Percentiles rank a stretch among this genome's conserved stretches.
phyloP scores from a whole-genome alignment of 2,888 invertebrate genomes.

The Hydropsyche betteni region DNA sequence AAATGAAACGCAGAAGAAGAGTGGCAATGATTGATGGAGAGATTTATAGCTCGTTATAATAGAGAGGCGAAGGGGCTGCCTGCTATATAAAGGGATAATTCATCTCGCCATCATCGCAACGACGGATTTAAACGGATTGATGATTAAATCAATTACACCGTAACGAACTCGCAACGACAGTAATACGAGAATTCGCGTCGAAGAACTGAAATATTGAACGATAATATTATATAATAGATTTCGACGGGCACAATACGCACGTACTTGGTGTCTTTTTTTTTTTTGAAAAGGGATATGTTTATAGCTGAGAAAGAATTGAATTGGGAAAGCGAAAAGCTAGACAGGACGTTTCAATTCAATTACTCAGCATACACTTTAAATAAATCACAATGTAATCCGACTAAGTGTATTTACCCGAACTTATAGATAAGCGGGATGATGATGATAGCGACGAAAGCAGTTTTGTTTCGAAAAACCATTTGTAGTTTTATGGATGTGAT shows the following conservation, averaged over 20 bases:
- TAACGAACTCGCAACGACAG: neutral
- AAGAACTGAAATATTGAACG: neutral
- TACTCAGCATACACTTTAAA: slow-evolving; percentile 38
- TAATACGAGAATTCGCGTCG: neutral
- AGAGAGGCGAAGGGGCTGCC: slow-evolving; percentile 35
- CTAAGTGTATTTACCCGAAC: slow-evolving; percentile 34
- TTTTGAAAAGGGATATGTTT: slow-evolving; percentile 4
- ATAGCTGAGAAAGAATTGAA: slow-evolving; percentile 26
- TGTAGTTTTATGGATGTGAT: neutral
- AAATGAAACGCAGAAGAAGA: slow-evolving; percentile 41
- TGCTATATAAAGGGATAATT: slow-evolving; percentile 41
- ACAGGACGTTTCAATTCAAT: slow-evolving; percentile 39
- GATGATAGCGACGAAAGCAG: slow-evolving; percentile 15
- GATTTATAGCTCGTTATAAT: slow-evolving; percentile 47
- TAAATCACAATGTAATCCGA: slow-evolving; percentile 39
- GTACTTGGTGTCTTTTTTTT: neutral
- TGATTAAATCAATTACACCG: slow-evolving; percentile 33
- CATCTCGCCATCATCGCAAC: slow-evolving; percentile 36
- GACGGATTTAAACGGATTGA: slow-evolving; percentile 36
- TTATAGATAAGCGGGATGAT: slow-evolving; percentile 30
- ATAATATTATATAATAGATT: too few species aligned
- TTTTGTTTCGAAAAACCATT: neutral
- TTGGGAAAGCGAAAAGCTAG: slow-evolving; percentile 30
- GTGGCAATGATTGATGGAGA: slow-evolving; percentile 47
- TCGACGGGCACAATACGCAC: too few species aligned